Conservation (phyloP, 1,140 invertebrate species). For the Pseudomyrmex pallidus region DNA sequence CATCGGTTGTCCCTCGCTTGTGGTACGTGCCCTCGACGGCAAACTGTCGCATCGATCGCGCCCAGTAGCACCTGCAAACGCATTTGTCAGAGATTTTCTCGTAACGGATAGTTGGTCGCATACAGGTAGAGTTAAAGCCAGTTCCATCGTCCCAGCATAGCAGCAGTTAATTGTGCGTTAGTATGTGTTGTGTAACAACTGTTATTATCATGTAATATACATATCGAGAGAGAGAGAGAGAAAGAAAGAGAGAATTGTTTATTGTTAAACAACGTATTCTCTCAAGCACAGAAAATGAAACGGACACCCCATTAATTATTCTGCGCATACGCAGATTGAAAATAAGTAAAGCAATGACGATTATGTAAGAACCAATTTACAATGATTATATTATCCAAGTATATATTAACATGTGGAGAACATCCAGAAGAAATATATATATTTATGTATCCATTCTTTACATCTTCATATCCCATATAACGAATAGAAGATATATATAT, state of each 20-base stretch:
- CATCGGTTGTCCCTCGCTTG: constrained; percentile 86
- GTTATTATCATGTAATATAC: constrained; percentile 49
- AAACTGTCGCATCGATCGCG: constrained; percentile 93
- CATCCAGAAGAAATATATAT: constrained; percentile 14
- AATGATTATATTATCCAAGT: constrained; percentile 10
- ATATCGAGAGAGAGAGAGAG: not conserved
- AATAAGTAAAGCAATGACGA: constrained; percentile 27
- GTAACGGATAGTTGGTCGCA: not conserved
- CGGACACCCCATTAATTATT: constrained; percentile 8
- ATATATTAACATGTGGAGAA: constrained; percentile 11
- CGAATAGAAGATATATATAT: constrained; percentile 7
- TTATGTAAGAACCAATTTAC: constrained; percentile 8
- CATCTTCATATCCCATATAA: not conserved
- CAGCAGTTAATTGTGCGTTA: constrained; percentile 66
- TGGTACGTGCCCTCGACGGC: constrained; percentile 89
- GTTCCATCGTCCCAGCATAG: constrained; percentile 79
- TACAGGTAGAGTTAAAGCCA: constrained; percentile 70
- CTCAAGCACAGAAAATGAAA: constrained; percentile 55
- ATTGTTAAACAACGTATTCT: constrained; percentile 40
- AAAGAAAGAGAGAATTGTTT: not conserved
- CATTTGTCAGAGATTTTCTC: constrained; percentile 11
- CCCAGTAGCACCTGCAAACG: constrained; percentile 82
- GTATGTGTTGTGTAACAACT: constrained; percentile 38
- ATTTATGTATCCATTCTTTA: constrained; percentile 20
- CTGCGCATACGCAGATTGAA: constrained; percentile 4